Evolutionary conservation across 1,140 invertebrate genomes (phyloP).

Genomic region (Agrilus planipennis): DNA sequence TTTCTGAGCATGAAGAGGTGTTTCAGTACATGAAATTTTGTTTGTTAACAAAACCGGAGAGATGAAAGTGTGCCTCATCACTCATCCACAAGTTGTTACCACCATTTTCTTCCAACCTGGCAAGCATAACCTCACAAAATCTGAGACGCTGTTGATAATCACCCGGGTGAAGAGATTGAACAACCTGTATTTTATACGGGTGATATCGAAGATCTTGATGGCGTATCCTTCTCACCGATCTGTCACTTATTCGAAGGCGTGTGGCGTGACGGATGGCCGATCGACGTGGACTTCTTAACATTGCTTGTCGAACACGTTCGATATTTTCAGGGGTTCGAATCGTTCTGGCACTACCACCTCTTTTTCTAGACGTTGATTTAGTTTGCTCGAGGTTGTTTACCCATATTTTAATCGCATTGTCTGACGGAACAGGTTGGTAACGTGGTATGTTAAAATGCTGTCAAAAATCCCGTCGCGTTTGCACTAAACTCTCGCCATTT

Average conservation of each 20-base stretch:
- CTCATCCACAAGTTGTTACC: slow-evolving; percentile 9
- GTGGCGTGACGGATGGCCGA: slow-evolving; percentile 8
- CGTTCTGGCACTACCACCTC: slow-evolving; percentile 2
- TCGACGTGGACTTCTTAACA: slow-evolving; percentile 10
- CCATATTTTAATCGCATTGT: slow-evolving; percentile 9
- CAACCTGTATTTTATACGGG: slow-evolving; percentile 10
- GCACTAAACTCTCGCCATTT: slow-evolving; percentile 6
- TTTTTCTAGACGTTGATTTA: slow-evolving; percentile 8
- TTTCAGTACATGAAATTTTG: slow-evolving; percentile 11
- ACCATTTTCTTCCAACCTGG: slow-evolving; percentile 5
- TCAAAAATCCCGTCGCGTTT: slow-evolving; percentile 1
- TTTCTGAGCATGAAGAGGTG: slow-evolving; percentile 14
- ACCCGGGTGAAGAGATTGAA: slow-evolving; percentile 9
- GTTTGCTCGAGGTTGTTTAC: slow-evolving; percentile 10
- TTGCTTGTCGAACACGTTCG: slow-evolving; percentile 11
- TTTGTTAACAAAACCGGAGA: slow-evolving; percentile 6
- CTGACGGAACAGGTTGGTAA: slow-evolving; percentile 10
- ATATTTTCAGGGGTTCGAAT: slow-evolving; percentile 7
- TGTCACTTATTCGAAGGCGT: slow-evolving; percentile 8
- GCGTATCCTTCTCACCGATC: slow-evolving; percentile 7
- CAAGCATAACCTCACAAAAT: slow-evolving; percentile 9
- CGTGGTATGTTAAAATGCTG: slow-evolving; percentile 11
- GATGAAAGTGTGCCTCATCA: slow-evolving; percentile 6
- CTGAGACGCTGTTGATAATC: slow-evolving; percentile 10
- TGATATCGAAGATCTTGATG: slow-evolving; percentile 6